phyloP scores from a whole-genome alignment of 2,797 vertebrate species.

The Pterois miles region DNA sequence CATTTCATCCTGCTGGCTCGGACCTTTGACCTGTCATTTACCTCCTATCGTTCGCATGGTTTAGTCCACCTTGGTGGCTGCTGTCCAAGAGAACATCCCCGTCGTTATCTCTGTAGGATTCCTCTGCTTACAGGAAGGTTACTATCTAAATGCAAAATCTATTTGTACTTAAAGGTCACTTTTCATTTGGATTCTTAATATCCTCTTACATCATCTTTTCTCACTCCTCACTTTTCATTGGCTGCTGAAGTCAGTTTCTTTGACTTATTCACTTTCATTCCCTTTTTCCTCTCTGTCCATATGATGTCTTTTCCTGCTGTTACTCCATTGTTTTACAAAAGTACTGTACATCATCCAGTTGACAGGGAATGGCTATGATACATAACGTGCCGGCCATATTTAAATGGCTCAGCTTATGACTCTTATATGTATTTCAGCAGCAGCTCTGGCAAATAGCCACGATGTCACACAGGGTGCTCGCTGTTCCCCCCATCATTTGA shows the following conservation, averaged over 20 bases:
- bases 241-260: constrained; percentile 20
- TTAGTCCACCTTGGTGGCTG: constrained; percentile 59
- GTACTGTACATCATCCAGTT: constrained; percentile 53
- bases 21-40: constrained; percentile 81
- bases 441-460: constrained; percentile 54
- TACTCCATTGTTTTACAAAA: constrained; percentile 49
- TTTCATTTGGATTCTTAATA: constrained; percentile 67
- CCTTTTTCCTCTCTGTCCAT: neutral
- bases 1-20: constrained; percentile 77
- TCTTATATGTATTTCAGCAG: constrained; percentile 47
- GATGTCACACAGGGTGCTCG: constrained; percentile 30
- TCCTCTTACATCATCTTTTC: constrained; percentile 29
- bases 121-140: constrained; percentile 69
- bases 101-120: constrained; percentile 73
- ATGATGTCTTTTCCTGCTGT: constrained; percentile 46
- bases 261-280: neutral
- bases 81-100: constrained; percentile 63
- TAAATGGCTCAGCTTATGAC: constrained; percentile 47
- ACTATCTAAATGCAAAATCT: constrained; percentile 73
- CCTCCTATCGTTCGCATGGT: constrained; percentile 61
- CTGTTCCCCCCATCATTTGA: constrained; percentile 39
- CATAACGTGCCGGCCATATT: constrained; percentile 47
- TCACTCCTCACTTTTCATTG: constrained; percentile 27
- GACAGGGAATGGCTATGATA: constrained; percentile 51
- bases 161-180: constrained; percentile 75